phyloP scores from a whole-genome alignment of 2,888 invertebrate species.

The Pachliopta kotzebuea region DNA sequence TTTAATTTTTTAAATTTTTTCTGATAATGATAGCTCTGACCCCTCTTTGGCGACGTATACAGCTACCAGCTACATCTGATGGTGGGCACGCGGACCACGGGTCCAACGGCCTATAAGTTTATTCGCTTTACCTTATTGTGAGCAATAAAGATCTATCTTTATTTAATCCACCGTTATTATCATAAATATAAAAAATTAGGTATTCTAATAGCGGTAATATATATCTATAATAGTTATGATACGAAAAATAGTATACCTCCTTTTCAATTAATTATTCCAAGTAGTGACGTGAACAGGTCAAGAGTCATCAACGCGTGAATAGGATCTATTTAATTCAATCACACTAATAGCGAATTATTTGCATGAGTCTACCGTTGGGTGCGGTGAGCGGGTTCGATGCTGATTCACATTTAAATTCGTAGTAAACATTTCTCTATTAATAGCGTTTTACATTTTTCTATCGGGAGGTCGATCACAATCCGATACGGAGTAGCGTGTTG shows the following conservation, averaged over 20 bases:
- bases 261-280: not conserved
- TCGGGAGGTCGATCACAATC: not conserved
- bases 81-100: too few relatives aligned
- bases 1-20: too few relatives aligned
- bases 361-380: slow-evolving; percentile 18
- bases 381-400: not conserved
- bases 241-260: not conserved
- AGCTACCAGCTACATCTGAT: too few relatives aligned
- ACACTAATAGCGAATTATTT: slow-evolving; percentile 21
- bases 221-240: too few relatives aligned
- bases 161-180: too few relatives aligned
- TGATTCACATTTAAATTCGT: slow-evolving; percentile 15
- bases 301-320: slow-evolving; percentile 4
- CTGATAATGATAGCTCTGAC: too few relatives aligned
- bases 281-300: not conserved
- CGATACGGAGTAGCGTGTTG: not conserved
- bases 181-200: too few relatives aligned
- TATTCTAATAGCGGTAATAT: too few relatives aligned
- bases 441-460: not conserved
- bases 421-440: slow-evolving; percentile 11
- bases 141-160: too few relatives aligned
- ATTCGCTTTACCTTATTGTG: too few relatives aligned
- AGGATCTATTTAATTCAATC: slow-evolving; percentile 21
- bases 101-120: too few relatives aligned
- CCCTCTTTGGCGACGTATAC: too few relatives aligned